These are phyloP conservation scores for Eumacrocentrus americanus DNA, from an alignment of 2,888 invertebrate genomes.

Conservation along the genomic window DNA sequence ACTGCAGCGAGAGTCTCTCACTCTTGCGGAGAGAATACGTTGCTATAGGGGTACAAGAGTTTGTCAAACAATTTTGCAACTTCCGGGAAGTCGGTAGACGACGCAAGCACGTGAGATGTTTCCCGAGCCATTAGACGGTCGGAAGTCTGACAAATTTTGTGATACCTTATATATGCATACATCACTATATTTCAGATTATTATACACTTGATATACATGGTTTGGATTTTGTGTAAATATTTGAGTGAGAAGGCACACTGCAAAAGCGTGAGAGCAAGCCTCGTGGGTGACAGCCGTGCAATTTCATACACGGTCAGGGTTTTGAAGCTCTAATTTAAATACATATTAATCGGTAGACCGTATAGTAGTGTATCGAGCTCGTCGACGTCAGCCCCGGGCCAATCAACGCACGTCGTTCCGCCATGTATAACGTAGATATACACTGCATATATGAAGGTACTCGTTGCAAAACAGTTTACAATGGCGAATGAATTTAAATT, in stretches of 20 bases:
- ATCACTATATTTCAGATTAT: no score
- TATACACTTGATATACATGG: no score
- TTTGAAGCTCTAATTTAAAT: conserved; percentile 14
- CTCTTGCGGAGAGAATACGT: background rate
- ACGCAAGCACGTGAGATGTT: background rate
- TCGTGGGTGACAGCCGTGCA: conserved; percentile 3
- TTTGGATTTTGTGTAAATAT: conserved; percentile 4
- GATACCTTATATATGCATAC: no score
- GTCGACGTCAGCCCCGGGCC: conserved; percentile 6
- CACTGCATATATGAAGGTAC: no score
- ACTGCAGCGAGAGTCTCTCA: conserved; percentile 14
- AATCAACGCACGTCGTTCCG: conserved; percentile 7
- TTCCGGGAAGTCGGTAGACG: background rate
- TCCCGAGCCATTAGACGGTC: conserved; percentile 8
- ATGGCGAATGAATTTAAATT: no score
- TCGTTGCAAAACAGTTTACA: no score
- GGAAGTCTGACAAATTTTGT: background rate
- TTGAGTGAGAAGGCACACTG: no score
- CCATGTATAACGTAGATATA: no score
- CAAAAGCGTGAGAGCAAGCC: conserved; percentile 6
- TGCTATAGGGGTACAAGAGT: conserved; percentile 2
- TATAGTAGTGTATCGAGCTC: background rate
- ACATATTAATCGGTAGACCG: conserved; percentile 15
- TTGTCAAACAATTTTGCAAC: conserved; percentile 25
- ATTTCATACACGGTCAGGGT: background rate